These are phyloP conservation scores for Acrocyrtus sp. DNA, from an alignment of 2,888 invertebrate species.

Conservation along the genomic window DNA sequence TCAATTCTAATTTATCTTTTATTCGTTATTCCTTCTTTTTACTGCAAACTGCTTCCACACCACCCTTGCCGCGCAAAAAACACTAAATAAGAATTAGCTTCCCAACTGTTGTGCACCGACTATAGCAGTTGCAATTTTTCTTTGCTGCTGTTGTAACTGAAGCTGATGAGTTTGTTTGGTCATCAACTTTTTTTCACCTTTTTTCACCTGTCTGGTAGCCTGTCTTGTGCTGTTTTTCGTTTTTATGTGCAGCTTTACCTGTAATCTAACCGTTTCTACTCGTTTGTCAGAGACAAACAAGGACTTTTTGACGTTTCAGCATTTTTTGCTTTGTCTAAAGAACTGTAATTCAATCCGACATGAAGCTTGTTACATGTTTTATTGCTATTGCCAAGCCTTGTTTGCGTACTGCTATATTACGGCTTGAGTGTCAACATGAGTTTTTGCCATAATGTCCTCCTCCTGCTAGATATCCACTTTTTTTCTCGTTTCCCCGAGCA, in stretches of 20 bases:
- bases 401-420: not conserved
- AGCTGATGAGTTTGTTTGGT: not conserved
- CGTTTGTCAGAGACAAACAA: conserved; percentile 12
- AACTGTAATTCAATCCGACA: conserved; percentile 25
- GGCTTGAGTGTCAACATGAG: conserved; percentile 19
- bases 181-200: conserved; percentile 1
- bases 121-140: not conserved
- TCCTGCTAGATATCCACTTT: not conserved
- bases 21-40: not conserved
- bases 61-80: not conserved
- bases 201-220: conserved; percentile 1
- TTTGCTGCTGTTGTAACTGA: not conserved
- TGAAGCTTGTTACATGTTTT: conserved; percentile 7
- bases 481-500: not conserved
- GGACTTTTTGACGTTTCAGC: conserved; percentile 23
- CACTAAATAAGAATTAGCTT: too few relatives aligned
- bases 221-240: conserved; percentile 12
- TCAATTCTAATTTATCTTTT: conserved; percentile 24
- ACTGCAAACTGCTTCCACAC: not conserved
- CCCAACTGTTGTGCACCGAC: not conserved
- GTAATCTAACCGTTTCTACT: too few relatives aligned
- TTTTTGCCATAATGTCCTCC: conserved; percentile 17
- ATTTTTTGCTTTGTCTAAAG: conserved; percentile 18
- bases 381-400: conserved; percentile 1
- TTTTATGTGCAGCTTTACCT: not conserved